Conservation (phyloP, 2,888 invertebrate genomes). For the Yponomeuta cagnagella region DNA sequence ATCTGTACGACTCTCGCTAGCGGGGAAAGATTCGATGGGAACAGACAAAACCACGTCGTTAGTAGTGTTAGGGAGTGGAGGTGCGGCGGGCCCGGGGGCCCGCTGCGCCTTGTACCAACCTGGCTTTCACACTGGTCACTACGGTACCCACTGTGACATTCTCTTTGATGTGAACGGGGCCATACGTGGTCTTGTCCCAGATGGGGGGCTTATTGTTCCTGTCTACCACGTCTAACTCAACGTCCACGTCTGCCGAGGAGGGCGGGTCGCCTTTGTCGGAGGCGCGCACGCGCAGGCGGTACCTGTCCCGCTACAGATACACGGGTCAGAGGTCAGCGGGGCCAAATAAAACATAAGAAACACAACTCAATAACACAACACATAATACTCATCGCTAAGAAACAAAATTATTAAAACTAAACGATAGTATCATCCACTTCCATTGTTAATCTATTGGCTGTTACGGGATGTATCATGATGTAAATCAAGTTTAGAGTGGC, state of each 20-base stretch:
- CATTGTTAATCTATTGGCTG: constrained; percentile 43
- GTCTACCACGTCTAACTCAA: constrained; percentile 98
- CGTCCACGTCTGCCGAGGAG: constrained; percentile 96
- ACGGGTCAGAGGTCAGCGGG: constrained; percentile 83
- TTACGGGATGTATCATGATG: constrained; percentile 1
- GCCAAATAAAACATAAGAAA: constrained; percentile 76
- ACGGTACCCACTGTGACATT: constrained; percentile 99
- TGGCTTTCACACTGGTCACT: constrained; percentile 98
- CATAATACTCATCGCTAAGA: constrained; percentile 69
- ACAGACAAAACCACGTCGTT: constrained; percentile 81
- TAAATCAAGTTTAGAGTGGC: constrained; percentile 8
- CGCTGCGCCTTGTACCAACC: constrained; percentile 87
- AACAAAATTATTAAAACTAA: constrained; percentile 46
- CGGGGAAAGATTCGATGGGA: constrained; percentile 78
- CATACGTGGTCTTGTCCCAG: constrained; percentile 96
- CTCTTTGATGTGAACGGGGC: constrained; percentile 98
- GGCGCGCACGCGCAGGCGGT: constrained; percentile 96
- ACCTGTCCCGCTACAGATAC: constrained; percentile 95
- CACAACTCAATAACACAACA: constrained; percentile 72
- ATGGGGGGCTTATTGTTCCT: constrained; percentile 98
- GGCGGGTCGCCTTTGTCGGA: constrained; percentile 95
- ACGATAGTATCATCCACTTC: constrained; percentile 52
- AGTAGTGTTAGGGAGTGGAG: constrained; percentile 77
- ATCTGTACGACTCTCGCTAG: constrained; percentile 98
- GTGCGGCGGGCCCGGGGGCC: constrained; percentile 67